Percentiles rank a stretch among this genome's conserved stretches.
Conservation (phyloP, 2,113 vertebrate species). For the Hoplias malabaricus region DNA sequence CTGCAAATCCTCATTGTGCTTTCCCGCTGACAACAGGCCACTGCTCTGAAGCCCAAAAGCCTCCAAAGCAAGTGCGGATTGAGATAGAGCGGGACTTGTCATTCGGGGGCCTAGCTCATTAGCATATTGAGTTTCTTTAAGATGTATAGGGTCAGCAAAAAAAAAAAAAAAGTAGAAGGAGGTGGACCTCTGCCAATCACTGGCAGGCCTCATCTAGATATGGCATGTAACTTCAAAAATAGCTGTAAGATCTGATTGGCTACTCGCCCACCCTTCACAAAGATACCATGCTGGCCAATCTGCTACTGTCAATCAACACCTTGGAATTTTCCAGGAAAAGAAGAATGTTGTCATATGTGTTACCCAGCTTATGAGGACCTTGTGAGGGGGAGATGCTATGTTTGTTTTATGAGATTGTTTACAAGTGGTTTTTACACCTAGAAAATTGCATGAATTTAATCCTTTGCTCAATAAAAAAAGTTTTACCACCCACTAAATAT, state of each 20-base stretch:
- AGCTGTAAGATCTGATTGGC: constrained; percentile 81
- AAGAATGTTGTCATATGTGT: constrained; percentile 67
- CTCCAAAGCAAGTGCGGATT: constrained; percentile 61
- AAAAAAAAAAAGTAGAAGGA: constrained; percentile 43
- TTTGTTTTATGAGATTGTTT: constrained; percentile 27
- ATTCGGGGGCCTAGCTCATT: constrained; percentile 72
- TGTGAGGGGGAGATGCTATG: constrained; percentile 56
- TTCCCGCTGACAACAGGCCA: constrained; percentile 72
- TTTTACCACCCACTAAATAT: constrained; percentile 44
- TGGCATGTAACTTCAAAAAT: constrained; percentile 91
- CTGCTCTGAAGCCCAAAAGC: constrained; percentile 63
- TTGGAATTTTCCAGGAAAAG: constrained; percentile 74
- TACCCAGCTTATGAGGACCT: constrained; percentile 55
- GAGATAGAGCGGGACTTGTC: constrained; percentile 61
- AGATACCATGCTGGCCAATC: constrained; percentile 58
- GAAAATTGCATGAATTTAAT: constrained; percentile 38
- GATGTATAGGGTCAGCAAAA: constrained; percentile 78
- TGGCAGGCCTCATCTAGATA: constrained; percentile 78
- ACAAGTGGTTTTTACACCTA: not conserved
- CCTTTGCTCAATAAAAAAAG: constrained; percentile 43
- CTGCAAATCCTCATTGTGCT: constrained; percentile 73
- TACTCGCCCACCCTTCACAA: constrained; percentile 66
- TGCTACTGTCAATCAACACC: constrained; percentile 81
- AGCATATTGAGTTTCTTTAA: constrained; percentile 75
- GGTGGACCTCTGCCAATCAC: constrained; percentile 76